Evolutionary conservation across 2,797 vertebrate genomes (phyloP), one percentile per base, ranked within the genome.

Genomic region (Scomberomorus guttatus): DNA sequence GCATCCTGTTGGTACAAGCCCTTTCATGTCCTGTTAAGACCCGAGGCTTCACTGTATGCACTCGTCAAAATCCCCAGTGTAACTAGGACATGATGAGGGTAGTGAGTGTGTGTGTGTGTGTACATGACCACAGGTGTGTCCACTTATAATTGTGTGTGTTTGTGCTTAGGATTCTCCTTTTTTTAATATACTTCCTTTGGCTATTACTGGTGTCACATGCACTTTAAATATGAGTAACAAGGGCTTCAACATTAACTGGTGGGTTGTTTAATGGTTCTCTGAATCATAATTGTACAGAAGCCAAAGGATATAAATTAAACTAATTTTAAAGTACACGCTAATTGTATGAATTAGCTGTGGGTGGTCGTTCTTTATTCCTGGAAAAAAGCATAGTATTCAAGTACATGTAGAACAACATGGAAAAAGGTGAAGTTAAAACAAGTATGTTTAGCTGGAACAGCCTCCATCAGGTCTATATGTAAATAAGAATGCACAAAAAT

Each of bases 1-100:
- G 85, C 86, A 80, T 85, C 81, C 86, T 87, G 83, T 88, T 71
- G 83, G 85, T 84, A 67, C 76, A 78, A 83, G 75, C 78, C 79
- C 90, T 93, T 93, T 94, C 86, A 92, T 92, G 88, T 92, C 79
- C 75, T 52, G 83, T 79, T 84, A 88, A 87, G 77, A 88, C 88
- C 84, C 8, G 10, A 84, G 73, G 89, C 87, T 78, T 77, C 62
- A 69, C 79, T 81, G 77, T 85, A 80, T 75, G 34, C 75, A 58
- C 75, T 74, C 67, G 57, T 39, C 27, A n/a, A 71, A 83, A 82
- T 83, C 87, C 78, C 77, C 71, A 51, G 65, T 82, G 73, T 80
- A 87, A 81, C 85, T 63, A 61, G 61, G 79, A 84, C 80, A 83
- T 67, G 71, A 81, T 37, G 76, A 63, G 22, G 56, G 55, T 2